Evolutionary conservation across 35 echinoderm and acorn worm species (phyloP).

Genomic region (Lytechinus variegatus): DNA sequence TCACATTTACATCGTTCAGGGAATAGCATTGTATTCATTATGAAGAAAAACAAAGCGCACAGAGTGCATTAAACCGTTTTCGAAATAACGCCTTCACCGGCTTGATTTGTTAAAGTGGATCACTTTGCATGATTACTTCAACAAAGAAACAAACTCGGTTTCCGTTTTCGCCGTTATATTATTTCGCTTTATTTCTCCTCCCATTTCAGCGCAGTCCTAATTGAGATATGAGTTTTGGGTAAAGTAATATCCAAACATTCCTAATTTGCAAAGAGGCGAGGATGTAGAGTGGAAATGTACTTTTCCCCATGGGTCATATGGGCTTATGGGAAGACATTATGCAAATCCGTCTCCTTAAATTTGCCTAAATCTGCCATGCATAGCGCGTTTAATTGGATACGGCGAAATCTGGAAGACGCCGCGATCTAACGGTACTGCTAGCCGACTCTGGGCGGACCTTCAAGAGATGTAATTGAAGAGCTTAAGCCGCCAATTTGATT

Average conservation of each 20-base stretch:
- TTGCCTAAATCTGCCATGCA: constrained; percentile 23
- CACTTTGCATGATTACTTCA: neutral
- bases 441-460: neutral
- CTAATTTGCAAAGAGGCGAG: constrained; percentile 14
- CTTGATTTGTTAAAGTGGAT: constrained; percentile 36
- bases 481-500: constrained; percentile 10
- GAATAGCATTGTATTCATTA: neutral
- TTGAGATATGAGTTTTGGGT: neutral
- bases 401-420: neutral
- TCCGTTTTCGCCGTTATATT: neutral
- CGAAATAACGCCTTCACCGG: neutral
- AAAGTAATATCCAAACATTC: constrained; percentile 8
- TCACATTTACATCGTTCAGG: neutral
- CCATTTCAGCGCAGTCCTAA: neutral
- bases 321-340: constrained; percentile 21
- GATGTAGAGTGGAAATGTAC: neutral
- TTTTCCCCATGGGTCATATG: neutral
- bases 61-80: neutral
- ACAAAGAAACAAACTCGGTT: neutral
- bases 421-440: neutral
- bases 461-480: neutral
- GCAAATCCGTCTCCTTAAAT: constrained; percentile 18
- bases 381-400: constrained; percentile 27
- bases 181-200: neutral
- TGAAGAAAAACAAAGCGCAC: neutral